Base-by-base conservation (phyloP, 2,888 invertebrate genomes). In the Cephonodes hylas region DNA sequence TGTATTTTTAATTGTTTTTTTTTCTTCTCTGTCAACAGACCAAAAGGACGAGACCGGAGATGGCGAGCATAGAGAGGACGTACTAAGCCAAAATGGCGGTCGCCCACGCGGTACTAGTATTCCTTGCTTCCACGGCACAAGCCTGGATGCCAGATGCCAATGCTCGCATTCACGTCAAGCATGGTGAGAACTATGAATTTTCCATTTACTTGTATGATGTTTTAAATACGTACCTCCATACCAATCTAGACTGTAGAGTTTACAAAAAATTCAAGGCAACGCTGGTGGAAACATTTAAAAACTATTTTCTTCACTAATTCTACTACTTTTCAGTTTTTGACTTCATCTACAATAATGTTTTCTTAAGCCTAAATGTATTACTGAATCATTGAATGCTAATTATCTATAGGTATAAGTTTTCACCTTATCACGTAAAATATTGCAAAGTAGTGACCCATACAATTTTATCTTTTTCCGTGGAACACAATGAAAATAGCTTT, bases 121-220 rank as follows among this genome's bases (percentile, higher is more conserved):
- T 93, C 75, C 85, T 94, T 76, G 92, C 89, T 71, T 90, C 90
- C 82, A 91, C 93, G 83, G 93, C 93, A 75, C 93, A 93, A 80
- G 95, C 95, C 75, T 96, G 96, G 96, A 94, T 95, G 85, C 95
- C 95, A 75, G 96, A 96, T 87, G 93, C 94, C 69, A 93, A 93
- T 80, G 94, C 96, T 72, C 94, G 95, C 84, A 91, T 96, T 78
- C 93, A 94, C 86, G 89, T 94, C 79, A 94, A 94, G 89, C 93
- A 93, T 85, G 94, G 95, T 95, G 83, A 93, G 92, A 82, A 25
- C 34, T 22, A 42, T 15, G 22, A n/a, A n/a, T n/a, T n/a, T n/a
- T 27, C 6, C 8, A 38, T n/a, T n/a, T 38, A 38, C n/a, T 38
- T 34, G 13, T n/a, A 4, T 38, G n/a, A n/a, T 38, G 0, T n/a